Conservation (phyloP, 2,797 vertebrate species). For the Tenualosa thibaudeaui region DNA sequence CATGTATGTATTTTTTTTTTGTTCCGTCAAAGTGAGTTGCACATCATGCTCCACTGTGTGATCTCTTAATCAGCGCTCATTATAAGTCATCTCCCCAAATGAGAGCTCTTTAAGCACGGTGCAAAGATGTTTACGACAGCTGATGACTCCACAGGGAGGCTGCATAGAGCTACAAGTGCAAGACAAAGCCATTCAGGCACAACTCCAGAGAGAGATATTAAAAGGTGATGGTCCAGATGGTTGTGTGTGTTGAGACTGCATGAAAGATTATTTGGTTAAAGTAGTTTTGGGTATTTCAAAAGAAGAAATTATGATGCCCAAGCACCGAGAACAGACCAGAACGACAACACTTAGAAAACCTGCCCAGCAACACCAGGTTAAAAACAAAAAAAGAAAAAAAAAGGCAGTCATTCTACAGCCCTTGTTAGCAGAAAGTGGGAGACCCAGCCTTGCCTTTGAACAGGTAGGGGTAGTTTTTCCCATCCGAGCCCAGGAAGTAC, state of each 20-base stretch:
- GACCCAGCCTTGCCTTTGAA: constrained; percentile 86
- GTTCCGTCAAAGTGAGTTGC: not conserved
- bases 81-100: not conserved
- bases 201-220: too few relatives aligned
- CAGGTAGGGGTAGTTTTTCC: constrained; percentile 93
- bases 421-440: not conserved
- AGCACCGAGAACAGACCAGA: too few relatives aligned
- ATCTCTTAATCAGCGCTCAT: not conserved
- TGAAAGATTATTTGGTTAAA: too few relatives aligned
- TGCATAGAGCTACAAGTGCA: not conserved
- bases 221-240: too few relatives aligned
- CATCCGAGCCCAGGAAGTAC: constrained; percentile 94
- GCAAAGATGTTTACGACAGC: not conserved
- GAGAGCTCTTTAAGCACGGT: not conserved
- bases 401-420: too few relatives aligned
- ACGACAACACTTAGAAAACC: too few relatives aligned
- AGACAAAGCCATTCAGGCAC: not conserved
- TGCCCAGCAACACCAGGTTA: too few relatives aligned
- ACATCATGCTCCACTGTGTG: not conserved
- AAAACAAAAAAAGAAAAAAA: too few relatives aligned
- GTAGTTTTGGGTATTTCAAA: too few relatives aligned
- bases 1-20: not conserved
- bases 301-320: too few relatives aligned
- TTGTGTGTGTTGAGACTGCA: too few relatives aligned
- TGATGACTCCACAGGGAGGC: not conserved